Evolutionary conservation across 2,888 invertebrate genomes (phyloP), one percentile per base, ranked within the genome.

Genomic region (Tachina fera): DNA sequence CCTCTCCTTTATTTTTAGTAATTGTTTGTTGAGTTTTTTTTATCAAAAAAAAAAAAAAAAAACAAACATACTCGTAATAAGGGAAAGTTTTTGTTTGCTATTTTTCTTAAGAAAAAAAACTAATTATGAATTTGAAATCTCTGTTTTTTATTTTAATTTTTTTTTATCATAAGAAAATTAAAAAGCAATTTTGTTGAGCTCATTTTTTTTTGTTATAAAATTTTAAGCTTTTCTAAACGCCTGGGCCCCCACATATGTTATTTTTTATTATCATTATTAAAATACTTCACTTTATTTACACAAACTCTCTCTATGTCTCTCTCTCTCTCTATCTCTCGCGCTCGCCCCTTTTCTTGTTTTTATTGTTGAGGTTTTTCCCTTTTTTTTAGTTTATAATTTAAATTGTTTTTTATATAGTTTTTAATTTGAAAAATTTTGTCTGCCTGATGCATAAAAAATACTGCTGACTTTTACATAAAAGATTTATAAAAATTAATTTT

Each of bases 331-430:
- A 19, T 68, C 53, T 39, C 43, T 9, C 31, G 1, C 53, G 9
- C 19, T 6, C 61, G 9, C 71, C 77, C 77, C 72, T 71, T 76
- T 58, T 58, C 51, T 80, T 87, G 81, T 84, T 84, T 81, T 81
- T 78, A 82, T 84, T 84, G 87, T 84, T 84, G 83, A 82, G 84
- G 71, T 82, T 83, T 43, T 67, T 78, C 67, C 58, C 71, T 82
- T 80, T 71, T 72, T 58, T 68, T 77, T 31, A 31, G 31, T 31
- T 80, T 31, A 77, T 83, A 63, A n/a, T 68, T 72, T 68, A 67
- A n/a, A 19, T 45, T 71, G 53, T 74, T 76, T 67, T 76, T 81
- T 80, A 74, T 61, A 45, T 81, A 81, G 45, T 70, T 81, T 31
- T 74, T 80, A 60, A 61, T 13, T 10, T 43, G n/a, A 58, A 58